Evolutionary conservation across 2,888 invertebrate species (phyloP), one percentile per base, ranked within the genome.

Genomic region (Furcula furcula): DNA sequence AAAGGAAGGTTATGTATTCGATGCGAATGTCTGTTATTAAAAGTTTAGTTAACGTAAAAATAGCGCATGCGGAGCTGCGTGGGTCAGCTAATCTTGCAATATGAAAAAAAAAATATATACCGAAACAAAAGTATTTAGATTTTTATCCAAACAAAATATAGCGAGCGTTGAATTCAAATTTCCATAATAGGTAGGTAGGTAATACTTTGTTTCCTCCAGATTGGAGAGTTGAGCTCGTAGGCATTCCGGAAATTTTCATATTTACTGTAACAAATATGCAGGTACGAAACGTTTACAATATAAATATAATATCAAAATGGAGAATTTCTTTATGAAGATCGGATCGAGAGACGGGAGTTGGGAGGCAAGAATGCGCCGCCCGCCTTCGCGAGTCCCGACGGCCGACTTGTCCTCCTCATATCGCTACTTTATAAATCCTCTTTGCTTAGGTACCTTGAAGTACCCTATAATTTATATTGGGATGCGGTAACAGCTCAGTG

Each of bases 281-380:
- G 89, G 89, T 89, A 89, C 77, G 76, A 78, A 81, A 83, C 77
- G 81, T 84, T 87, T 77, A 87, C 76, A 82, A 82, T 86, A 88
- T 85, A 88, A 88, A 86, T 88, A 89, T 87, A 88, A 88, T 88
- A 89, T 89, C 86, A 89, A 88, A 88, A 88, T 78, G 84, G 82
- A 82, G 89, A 89, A 89, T 87, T 89, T 86, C 79, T 84, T 84
- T 89, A 89, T 89, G 88, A 89, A 89, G 87, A 87, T 84, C 82
- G 72, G 88, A 82, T 84, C 80, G 74, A 68, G 68, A 71, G 71
- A 84, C 80, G 74, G 68, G 68, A 71, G 71, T 66, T 66, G 70
- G 74, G 84, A 82, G 84, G 80, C 82, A 90, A 84, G 76, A 77
- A 78, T 80, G 77, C 75, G 71, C 60, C 60, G 58, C 66, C 64